Conservation (phyloP, 1,140 invertebrate species). For the Cyrtorhinus lividipennis region DNA sequence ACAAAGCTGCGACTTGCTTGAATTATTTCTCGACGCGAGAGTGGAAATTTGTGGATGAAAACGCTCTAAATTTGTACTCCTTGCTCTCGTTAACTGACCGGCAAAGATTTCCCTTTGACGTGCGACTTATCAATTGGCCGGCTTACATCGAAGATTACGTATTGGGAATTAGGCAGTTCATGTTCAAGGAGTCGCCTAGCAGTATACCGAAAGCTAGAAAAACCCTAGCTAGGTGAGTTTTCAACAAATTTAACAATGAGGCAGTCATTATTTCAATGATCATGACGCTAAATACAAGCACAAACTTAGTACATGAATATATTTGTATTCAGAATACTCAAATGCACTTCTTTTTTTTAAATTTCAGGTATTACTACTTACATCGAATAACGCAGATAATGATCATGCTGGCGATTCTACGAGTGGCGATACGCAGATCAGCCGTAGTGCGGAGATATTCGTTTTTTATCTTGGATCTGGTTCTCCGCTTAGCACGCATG, state of each 20-base stretch:
- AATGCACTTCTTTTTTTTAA: conserved; percentile 26
- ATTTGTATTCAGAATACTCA: too few species aligned
- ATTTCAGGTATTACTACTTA: conserved; percentile 67
- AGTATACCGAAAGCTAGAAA: conserved; percentile 61
- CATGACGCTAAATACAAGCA: too few species aligned
- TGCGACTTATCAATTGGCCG: conserved; percentile 68
- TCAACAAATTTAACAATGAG: too few species aligned
- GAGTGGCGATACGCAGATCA: conserved; percentile 53
- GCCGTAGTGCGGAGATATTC: conserved; percentile 34
- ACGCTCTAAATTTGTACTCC: conserved; percentile 45
- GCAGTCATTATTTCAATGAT: too few species aligned
- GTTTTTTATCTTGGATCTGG: conserved; percentile 37
- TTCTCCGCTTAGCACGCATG: conserved; percentile 13
- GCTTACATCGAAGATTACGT: conserved; percentile 73
- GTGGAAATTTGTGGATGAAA: conserved; percentile 67
- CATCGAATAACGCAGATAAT: conserved; percentile 57
- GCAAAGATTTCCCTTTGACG: conserved; percentile 51
- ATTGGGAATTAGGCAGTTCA: conserved; percentile 66
- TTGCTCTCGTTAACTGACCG: conserved; percentile 44
- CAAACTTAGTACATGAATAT: too few species aligned
- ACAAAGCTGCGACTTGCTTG: conserved; percentile 55
- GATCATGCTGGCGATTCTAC: conserved; percentile 53
- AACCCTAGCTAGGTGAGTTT: conserved; percentile 51
- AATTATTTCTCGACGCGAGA: conserved; percentile 63
- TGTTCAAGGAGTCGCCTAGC: conserved; percentile 68